Base-by-base conservation (phyloP, 2,113 vertebrate species). In the Mus musculus region DNA sequence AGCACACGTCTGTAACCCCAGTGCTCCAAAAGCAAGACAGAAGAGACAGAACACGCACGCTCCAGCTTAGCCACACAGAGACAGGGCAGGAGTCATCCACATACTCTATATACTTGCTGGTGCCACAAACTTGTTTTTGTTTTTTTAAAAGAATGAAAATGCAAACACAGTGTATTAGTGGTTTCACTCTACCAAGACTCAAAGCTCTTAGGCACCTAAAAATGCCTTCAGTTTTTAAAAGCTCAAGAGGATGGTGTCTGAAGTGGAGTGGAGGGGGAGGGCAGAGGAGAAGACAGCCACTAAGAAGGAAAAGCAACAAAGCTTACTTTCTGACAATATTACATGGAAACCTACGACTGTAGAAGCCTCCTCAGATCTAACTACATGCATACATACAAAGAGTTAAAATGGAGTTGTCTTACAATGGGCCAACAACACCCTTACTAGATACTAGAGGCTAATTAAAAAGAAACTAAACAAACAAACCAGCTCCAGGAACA, bases 191-290 rank as follows among this genome's bases (percentile, higher is more conserved):
- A 46, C 28, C 85, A 77, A 82, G 46, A 73, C 69, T 39, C 65
- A 49, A 80, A 49, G 67, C 28, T 91, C 91, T 49, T 20, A 92
- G 69, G 69, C 90, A 88, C 39, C 88, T n/a, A 54, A 87, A 92
- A 0, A 89, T 28, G 22, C 61, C 84, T 77, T 12, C 73, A 63
- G 36, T 81, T 30, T 72, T 93, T 52, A 69, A 69, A 80, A 95
- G 82, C 22, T 26, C 9, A 36, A 54, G 9, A 54, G 77, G 33
- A 54, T 54, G 33, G 10, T 49, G 30, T 80, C 4, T 80, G 30
- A 54, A 78, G 49, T 54, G 30, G 8, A 80, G 77, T 80, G 49
- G 30, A 78, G 46, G 26, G 16, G 7, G 30, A 54, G 52, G 77
- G 49, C 77, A 80, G 33, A 14, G 77, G 11, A 5, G 49, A 54